Conservation (phyloP, 2,797 vertebrate species). For the Pyrrhura leucotis region DNA sequence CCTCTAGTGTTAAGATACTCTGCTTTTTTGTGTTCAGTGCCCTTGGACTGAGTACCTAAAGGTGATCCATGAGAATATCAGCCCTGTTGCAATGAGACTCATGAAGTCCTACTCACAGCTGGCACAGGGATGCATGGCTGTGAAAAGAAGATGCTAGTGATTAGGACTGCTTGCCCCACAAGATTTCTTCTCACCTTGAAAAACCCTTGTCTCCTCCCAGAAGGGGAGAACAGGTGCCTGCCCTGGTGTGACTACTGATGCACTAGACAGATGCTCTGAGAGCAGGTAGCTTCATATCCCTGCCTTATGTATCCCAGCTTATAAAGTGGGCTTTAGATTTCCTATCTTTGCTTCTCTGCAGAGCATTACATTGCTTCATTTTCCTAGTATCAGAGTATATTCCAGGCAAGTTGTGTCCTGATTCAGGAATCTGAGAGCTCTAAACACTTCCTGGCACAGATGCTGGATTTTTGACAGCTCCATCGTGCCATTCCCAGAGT, state of each 20-base stretch:
- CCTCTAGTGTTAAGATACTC: neutral
- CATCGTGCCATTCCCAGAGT: slow-evolving; percentile 45
- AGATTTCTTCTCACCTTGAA: neutral
- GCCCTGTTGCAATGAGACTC: neutral
- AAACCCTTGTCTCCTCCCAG: neutral
- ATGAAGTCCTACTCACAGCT: neutral
- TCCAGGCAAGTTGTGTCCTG: neutral
- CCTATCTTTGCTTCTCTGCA: neutral
- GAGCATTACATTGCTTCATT: neutral
- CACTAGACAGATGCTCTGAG: neutral
- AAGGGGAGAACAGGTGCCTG: neutral
- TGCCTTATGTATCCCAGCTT: neutral
- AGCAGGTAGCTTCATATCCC: neutral
- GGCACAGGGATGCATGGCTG: neutral
- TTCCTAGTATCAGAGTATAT: slow-evolving; percentile 5
- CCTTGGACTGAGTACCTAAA: neutral
- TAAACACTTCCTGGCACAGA: slow-evolving; percentile 52
- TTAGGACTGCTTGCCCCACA: neutral
- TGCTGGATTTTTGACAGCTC: slow-evolving; percentile 62
- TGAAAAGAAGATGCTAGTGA: neutral
- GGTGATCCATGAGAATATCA: neutral
- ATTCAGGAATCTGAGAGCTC: slow-evolving; percentile 33
- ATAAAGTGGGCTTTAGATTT: neutral
- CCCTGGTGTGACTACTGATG: neutral
- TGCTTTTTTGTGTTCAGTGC: neutral